Base-by-base conservation (phyloP, 2,797 vertebrate genomes). In the Manis pentadactyla region DNA sequence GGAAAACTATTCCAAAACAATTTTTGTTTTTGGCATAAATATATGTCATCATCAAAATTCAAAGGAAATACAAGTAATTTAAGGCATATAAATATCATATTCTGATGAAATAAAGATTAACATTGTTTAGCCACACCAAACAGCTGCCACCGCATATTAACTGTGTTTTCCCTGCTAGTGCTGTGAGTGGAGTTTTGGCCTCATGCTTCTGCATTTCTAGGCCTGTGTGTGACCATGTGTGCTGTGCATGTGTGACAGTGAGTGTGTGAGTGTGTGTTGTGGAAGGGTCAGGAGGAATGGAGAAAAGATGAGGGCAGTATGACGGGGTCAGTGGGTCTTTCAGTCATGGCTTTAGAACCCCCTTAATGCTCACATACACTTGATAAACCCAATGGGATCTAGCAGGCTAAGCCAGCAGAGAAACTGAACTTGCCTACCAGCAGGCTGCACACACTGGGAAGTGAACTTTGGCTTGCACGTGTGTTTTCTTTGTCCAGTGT, bases 11-110 rank as follows among this genome's bases (percentile, higher is more conserved):
- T 87, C 17, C n/a, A 93, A 93, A 95, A 19, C 61, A 84, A 69
- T 73, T 79, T 82, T 81, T 81, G 37, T 90, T 87, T 96, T 90
- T 27, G 37, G 85, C 95, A 59, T 83, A 88, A 82, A 42, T 75
- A 64, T 21, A 83, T 15, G 15, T 10, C 68, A 90, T 29, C 77
- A 63, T 4, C 37, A 77, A 92, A 94, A 71, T 77, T 53, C 21
- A 86, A 94, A 78, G 17, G n/a, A 61, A 89, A 91, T 51, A 34
- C 87, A 86, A 92, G 21, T 11, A 37, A 64, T n/a, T 27, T 39
- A 88, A 94, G 83, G 15, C 21, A 78, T 2, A 93, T 66, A 64
- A 71, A 79, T 59, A 13, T 39, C 59, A 53, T 14, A 63, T 78
- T 82, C 17, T 68, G 53, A 66, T 82, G 31, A 87, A 71, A 83